phyloP scores from a whole-genome alignment of 2,797 vertebrate species.

The Scolopax bukidnonensis region DNA sequence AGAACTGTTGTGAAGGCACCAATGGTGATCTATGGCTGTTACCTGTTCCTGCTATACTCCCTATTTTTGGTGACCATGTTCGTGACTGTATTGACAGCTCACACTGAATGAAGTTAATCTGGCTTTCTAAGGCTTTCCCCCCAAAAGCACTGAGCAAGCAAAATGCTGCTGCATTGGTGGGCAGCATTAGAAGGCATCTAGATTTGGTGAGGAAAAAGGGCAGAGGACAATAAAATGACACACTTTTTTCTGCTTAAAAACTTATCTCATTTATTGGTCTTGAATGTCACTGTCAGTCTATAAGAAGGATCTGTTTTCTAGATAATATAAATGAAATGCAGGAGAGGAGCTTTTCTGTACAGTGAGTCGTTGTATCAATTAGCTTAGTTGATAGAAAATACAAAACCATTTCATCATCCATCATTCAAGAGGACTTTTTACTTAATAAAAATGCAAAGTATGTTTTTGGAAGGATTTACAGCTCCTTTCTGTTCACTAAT shows the following conservation, averaged over 20 bases:
- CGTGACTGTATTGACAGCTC: neutral
- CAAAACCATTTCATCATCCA: constrained; percentile 19
- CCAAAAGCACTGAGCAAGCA: neutral
- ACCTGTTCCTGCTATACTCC: neutral
- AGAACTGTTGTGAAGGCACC: neutral
- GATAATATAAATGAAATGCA: neutral
- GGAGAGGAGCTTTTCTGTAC: neutral
- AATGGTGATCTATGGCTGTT: neutral
- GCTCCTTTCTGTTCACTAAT: constrained; percentile 48
- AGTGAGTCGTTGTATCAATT: neutral
- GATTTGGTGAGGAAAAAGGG: neutral
- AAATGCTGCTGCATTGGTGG: neutral
- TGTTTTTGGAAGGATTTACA: constrained; percentile 52
- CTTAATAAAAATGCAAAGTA: constrained; percentile 56
- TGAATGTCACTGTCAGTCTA: constrained; percentile 6
- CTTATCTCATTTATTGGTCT: neutral
- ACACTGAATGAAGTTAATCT: neutral
- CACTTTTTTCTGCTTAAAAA: neutral
- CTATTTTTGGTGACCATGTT: neutral
- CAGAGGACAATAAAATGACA: neutral
- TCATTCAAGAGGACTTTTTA: constrained; percentile 36
- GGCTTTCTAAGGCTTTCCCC: neutral
- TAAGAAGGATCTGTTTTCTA: neutral
- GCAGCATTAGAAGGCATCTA: neutral
- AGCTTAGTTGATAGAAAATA: constrained; percentile 37